These are phyloP conservation scores for Gymnocypris eckloni DNA, from an alignment of 2,797 vertebrate genomes.

Conservation along the genomic window DNA sequence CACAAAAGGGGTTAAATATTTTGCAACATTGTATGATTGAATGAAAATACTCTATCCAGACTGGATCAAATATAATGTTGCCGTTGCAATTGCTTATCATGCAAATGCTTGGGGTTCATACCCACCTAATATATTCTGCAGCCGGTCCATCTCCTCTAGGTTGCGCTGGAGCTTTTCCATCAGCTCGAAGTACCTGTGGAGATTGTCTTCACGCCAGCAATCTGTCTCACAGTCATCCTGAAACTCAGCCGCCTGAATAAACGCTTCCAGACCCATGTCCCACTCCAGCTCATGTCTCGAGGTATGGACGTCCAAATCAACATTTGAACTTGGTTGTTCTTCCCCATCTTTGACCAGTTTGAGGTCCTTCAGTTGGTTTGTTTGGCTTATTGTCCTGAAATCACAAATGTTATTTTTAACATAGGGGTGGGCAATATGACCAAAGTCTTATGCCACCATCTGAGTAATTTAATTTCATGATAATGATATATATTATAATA, in stretches of 20 bases:
- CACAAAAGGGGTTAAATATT: background rate
- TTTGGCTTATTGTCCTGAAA: background rate
- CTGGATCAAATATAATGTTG: background rate
- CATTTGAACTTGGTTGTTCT: background rate
- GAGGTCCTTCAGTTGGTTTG: background rate
- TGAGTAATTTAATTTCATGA: background rate
- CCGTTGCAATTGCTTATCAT: background rate
- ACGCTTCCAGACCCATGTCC: background rate
- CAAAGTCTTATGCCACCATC: too few species aligned
- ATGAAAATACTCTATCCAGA: background rate
- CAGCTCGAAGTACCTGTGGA: background rate
- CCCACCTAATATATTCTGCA: background rate
- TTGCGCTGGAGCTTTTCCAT: background rate
- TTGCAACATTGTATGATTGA: background rate
- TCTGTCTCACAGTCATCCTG: background rate
- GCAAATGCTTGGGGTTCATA: background rate
- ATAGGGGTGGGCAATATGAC: too few species aligned
- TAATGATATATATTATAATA: background rate
- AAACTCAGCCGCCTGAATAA: background rate
- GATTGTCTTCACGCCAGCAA: background rate
- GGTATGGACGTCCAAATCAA: background rate
- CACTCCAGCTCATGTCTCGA: background rate
- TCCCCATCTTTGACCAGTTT: background rate
- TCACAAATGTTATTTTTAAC: background rate
- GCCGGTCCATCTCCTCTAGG: background rate